These are phyloP conservation scores for Euproctis similis DNA, from an alignment of 2,888 invertebrate species.

Conservation along the genomic window DNA sequence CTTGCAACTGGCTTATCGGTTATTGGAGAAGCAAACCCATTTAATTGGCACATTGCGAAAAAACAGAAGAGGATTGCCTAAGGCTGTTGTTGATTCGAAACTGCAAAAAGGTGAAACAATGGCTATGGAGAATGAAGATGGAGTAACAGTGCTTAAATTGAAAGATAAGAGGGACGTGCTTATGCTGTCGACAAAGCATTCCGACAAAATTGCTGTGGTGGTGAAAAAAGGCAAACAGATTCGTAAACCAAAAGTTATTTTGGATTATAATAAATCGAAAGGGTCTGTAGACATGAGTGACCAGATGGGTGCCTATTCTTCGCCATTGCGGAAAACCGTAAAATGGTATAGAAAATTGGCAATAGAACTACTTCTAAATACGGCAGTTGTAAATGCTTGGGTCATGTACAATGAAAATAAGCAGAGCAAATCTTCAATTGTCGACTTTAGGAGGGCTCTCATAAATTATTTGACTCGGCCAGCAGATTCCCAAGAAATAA, in stretches of 20 bases:
- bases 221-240: constrained; percentile 11
- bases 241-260: constrained; percentile 8
- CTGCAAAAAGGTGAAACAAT: constrained; percentile 21
- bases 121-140: constrained; percentile 20
- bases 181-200: constrained; percentile 8
- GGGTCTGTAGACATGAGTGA: constrained; percentile 23
- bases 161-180: constrained; percentile 25
- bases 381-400: constrained; percentile 21
- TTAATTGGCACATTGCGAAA: constrained; percentile 22
- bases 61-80: constrained; percentile 18
- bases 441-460: constrained; percentile 8
- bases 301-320: constrained; percentile 19
- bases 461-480: constrained; percentile 2
- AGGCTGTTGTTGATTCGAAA: constrained; percentile 18
- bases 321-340: constrained; percentile 24
- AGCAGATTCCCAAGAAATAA: constrained; percentile 3
- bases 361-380: constrained; percentile 18
- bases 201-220: constrained; percentile 11
- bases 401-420: constrained; percentile 13
- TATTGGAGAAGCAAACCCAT: constrained; percentile 17
- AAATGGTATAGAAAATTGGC: constrained; percentile 31
- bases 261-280: constrained; percentile 25
- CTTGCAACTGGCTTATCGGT: constrained; percentile 17
- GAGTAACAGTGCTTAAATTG: constrained; percentile 23
- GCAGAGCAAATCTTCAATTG: constrained; percentile 9